Conservation (phyloP, 1,140 invertebrate species). For the Dreissena rostriformis region DNA sequence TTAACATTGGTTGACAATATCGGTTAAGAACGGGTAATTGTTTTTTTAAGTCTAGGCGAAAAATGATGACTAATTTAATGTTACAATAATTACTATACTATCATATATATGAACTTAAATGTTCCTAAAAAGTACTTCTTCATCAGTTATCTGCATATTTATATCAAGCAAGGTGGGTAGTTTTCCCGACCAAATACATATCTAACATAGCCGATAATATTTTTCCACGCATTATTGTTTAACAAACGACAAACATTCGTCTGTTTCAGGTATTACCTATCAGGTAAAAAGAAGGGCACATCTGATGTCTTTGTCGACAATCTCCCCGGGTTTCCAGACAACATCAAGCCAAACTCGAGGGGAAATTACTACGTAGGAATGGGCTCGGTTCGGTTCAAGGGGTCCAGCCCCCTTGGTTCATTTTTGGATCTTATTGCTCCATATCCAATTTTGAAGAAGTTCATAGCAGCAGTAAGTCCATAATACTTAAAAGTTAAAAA, state of each 20-base stretch:
- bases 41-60: too few species aligned
- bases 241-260: neutral
- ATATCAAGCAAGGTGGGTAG: neutral
- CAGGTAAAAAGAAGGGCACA: slow-evolving; percentile 82
- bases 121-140: too few species aligned
- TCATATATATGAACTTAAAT: too few species aligned
- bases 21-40: too few species aligned
- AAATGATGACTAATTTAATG: too few species aligned
- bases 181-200: neutral
- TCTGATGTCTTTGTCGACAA: slow-evolving; percentile 89
- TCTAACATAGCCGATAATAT: neutral
- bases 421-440: slow-evolving; percentile 76
- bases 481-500: neutral
- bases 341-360: slow-evolving; percentile 86
- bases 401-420: slow-evolving; percentile 65
- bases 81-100: too few species aligned
- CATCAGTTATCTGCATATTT: too few species aligned
- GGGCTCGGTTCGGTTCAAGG: slow-evolving; percentile 76
- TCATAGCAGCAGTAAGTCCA: slow-evolving; percentile 72
- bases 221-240: neutral
- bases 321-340: slow-evolving; percentile 92
- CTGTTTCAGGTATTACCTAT: slow-evolving; percentile 68
- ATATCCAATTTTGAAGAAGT: slow-evolving; percentile 77
- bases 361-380: slow-evolving; percentile 87
- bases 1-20: too few species aligned